phyloP scores from a whole-genome alignment of 2,797 vertebrate genomes.

The Taeniopygia guttata region DNA sequence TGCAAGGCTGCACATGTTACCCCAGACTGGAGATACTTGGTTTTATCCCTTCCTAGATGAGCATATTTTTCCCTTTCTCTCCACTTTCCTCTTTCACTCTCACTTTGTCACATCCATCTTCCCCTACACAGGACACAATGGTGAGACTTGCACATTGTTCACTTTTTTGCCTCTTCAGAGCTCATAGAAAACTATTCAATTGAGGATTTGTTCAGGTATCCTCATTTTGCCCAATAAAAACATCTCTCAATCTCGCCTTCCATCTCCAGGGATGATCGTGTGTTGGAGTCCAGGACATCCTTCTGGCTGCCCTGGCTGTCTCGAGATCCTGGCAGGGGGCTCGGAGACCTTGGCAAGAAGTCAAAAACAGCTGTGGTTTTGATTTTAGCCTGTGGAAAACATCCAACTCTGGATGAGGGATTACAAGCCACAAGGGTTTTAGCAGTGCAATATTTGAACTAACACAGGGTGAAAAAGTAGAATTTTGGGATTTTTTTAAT shows the following conservation, averaged over 20 bases:
- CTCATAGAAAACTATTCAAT: background rate
- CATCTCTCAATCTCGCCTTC: background rate
- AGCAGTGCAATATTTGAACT: no score
- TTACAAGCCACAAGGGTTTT: no score
- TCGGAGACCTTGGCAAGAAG: no score
- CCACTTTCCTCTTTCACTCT: background rate
- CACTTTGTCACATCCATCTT: background rate
- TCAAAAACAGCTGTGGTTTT: no score
- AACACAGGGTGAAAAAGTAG: no score
- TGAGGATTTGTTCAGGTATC: background rate
- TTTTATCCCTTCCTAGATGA: background rate
- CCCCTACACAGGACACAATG: accelerated
- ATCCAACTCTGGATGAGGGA: no score
- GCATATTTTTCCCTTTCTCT: background rate
- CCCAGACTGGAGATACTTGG: background rate
- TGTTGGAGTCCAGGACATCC: no score
- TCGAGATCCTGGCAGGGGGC: no score
- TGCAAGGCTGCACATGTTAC: background rate
- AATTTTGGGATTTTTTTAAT: no score
- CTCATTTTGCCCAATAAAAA: background rate
- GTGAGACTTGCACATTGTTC: background rate
- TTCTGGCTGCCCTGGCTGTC: no score
- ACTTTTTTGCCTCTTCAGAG: background rate
- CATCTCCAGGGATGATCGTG: accelerated
- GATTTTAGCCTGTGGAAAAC: no score